phyloP scores from a whole-genome alignment of 2,113 vertebrate genomes.

The Callospermophilus lateralis region DNA sequence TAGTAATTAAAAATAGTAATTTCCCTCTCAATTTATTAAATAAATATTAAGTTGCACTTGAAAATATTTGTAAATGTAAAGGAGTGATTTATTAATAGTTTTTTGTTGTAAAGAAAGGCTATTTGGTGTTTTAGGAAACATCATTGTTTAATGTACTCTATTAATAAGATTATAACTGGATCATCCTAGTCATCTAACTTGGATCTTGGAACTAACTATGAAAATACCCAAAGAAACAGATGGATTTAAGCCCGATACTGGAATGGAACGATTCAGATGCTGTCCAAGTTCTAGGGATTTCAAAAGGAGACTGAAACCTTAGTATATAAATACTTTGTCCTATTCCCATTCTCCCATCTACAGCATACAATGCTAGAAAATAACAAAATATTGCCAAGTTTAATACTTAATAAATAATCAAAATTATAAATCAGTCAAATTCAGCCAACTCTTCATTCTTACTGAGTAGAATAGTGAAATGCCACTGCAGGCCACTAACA shows the following conservation, averaged over 20 bases:
- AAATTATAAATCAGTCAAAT: neutral
- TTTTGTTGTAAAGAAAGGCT: neutral
- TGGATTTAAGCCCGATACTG: neutral
- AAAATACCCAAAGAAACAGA: neutral
- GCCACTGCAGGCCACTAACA: neutral
- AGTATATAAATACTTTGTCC: neutral
- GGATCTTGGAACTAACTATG: neutral
- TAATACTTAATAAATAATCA: neutral
- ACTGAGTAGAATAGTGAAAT: neutral
- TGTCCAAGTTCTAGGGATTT: neutral
- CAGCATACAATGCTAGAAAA: neutral
- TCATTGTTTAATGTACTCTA: neutral
- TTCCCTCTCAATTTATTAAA: conserved; percentile 28
- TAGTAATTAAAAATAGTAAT: conserved; percentile 21
- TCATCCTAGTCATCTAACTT: neutral
- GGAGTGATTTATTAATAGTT: neutral
- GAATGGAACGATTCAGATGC: neutral
- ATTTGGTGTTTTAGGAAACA: conserved; percentile 42
- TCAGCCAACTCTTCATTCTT: neutral
- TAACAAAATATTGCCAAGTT: neutral
- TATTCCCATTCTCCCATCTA: neutral
- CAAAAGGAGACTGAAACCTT: neutral
- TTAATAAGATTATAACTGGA: conserved; percentile 36
- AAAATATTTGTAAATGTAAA: conserved; percentile 64
- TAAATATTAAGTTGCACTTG: conserved; percentile 24